These are phyloP conservation scores for Calypte anna DNA, from an alignment of 2,113 vertebrate species.

Conservation along the genomic window DNA sequence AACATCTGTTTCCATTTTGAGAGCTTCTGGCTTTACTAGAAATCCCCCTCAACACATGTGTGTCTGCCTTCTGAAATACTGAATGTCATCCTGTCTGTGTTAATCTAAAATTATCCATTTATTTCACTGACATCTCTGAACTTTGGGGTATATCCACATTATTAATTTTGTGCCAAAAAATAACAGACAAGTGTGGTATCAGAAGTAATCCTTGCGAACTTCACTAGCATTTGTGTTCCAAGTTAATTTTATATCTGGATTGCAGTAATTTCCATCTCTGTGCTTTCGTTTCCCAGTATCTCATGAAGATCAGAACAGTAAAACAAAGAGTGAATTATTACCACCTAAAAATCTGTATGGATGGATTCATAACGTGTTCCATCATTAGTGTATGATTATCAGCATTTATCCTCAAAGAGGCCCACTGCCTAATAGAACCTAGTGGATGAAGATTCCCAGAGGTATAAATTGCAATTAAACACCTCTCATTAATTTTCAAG, in stretches of 20 bases:
- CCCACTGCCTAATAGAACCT: neutral
- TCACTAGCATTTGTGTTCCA: neutral
- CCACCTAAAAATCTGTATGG: neutral
- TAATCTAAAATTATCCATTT: neutral
- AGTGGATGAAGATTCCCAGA: neutral
- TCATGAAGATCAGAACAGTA: neutral
- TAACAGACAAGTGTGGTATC: neutral
- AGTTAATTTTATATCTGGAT: neutral
- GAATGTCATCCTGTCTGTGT: neutral
- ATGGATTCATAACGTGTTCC: neutral
- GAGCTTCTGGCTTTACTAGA: neutral
- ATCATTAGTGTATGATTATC: neutral
- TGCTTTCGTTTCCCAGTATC: neutral
- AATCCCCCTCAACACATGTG: neutral
- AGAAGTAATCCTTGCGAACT: neutral
- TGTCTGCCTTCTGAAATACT: neutral
- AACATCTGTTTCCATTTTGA: neutral
- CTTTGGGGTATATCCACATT: neutral
- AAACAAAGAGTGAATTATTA: neutral
- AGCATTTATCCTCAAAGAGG: neutral
- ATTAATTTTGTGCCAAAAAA: neutral
- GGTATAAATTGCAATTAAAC: conserved; percentile 27
- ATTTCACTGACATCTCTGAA: neutral
- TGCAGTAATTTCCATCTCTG: neutral
- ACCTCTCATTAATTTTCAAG: conserved; percentile 25